phyloP scores from a whole-genome alignment of 2,888 invertebrate species.

The Carabus problematicus region DNA sequence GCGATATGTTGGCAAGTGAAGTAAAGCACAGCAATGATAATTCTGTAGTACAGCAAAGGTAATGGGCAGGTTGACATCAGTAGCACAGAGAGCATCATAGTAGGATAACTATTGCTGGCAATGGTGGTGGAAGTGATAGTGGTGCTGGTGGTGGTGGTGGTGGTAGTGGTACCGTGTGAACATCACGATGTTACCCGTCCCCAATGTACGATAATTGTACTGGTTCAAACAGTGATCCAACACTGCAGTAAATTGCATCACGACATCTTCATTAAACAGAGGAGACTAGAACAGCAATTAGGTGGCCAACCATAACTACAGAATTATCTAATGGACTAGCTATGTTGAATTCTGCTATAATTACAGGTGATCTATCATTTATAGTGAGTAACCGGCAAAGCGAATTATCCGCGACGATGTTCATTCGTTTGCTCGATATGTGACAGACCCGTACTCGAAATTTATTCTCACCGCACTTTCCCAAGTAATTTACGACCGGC shows the following conservation, averaged over 20 bases:
- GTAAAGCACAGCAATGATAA: too few species aligned
- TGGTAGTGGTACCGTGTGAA: constrained; percentile 3
- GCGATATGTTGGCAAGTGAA: too few species aligned
- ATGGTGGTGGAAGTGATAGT: neutral
- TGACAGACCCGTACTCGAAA: constrained; percentile 30
- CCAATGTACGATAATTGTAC: constrained; percentile 39
- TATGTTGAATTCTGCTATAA: constrained; percentile 39
- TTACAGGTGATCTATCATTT: constrained; percentile 42
- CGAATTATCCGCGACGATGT: constrained; percentile 27
- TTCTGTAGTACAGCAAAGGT: too few species aligned
- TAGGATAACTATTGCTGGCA: neutral
- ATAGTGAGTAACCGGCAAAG: constrained; percentile 17
- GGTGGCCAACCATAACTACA: constrained; percentile 40
- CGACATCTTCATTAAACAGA: constrained; percentile 42
- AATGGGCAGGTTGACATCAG: too few species aligned
- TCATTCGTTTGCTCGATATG: constrained; percentile 15
- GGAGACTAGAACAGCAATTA: constrained; percentile 40
- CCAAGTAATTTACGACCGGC: constrained; percentile 31
- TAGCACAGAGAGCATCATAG: too few species aligned
- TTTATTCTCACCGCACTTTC: constrained; percentile 36
- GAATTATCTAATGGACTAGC: constrained; percentile 40
- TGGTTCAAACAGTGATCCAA: constrained; percentile 35
- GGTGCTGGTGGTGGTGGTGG: neutral
- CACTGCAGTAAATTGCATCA: constrained; percentile 40
- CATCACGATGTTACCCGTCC: constrained; percentile 17